Evolutionary conservation across 2,888 invertebrate genomes (phyloP), one percentile per base, ranked within the genome.

Genomic region (Napeogenes inachia): DNA sequence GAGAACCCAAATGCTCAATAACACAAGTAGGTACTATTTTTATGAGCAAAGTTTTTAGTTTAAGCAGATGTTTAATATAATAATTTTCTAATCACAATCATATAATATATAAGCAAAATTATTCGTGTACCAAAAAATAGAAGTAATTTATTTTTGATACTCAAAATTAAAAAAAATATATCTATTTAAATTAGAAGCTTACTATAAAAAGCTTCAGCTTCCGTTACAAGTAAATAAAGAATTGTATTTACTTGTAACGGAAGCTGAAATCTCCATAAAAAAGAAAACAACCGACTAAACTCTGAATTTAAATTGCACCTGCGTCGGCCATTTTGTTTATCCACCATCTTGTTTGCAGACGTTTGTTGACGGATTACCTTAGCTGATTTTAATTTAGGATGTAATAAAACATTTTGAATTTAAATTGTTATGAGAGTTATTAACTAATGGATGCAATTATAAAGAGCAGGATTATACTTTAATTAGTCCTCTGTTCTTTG

Each of bases 371-470:
- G 88, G 87, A 88, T 88, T 87, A 88, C 80, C 72, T 71, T 70
- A 74, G 76, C 78, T 74, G 72, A 73, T 74, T 75, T 74, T 73
- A 72, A 82, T 81, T 79, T 80, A 77, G 71, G 73, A 74, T 75
- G 82, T 81, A 86, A 85, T 87, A 84, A 87, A 87, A 81, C 80
- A 87, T 86, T 80, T 83, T 76, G 70, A 77, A 79, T 76, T 76
- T 68, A 79, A 82, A 82, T 83, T 85, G 84, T 87, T 82, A 84
- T 81, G 78, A 81, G 73, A 75, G 80, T 81, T 83, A 84, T 85
- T 56, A 59, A 53, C 61, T 59, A 59, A 62, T 62, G 62, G 59
- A 35, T 13, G 62, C 59, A 50, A 59, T 62, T 59, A 59, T 56
- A 59, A 62, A 59, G 59, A 59, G 42, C 53, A 55, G 59, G 58